phyloP scores from a whole-genome alignment of 2,888 invertebrate genomes.

The Fragum fragum region DNA sequence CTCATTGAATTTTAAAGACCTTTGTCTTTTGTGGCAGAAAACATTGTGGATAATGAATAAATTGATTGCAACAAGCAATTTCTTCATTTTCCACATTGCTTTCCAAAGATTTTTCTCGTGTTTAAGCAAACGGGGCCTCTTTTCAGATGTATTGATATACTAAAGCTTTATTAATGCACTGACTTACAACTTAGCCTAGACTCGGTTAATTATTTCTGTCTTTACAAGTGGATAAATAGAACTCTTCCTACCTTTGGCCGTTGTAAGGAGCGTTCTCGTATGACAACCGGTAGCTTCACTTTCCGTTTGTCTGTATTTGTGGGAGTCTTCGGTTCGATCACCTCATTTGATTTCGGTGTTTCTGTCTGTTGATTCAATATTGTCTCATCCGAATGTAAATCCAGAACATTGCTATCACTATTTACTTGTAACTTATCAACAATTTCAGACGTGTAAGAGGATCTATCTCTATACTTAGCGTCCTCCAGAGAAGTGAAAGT shows the following conservation, averaged over 20 bases:
- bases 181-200: no score
- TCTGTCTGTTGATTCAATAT: background rate
- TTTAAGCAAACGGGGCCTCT: no score
- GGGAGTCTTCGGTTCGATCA: background rate
- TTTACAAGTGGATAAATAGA: no score
- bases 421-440: background rate
- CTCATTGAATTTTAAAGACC: no score
- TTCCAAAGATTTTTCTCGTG: no score
- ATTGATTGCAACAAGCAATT: no score
- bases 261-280: constrained; percentile 13
- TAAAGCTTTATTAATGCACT: no score
- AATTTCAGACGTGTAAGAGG: background rate
- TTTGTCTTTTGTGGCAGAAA: no score
- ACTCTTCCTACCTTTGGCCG: constrained; percentile 23
- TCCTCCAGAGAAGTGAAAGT: constrained; percentile 28
- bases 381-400: background rate
- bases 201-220: no score
- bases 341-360: background rate
- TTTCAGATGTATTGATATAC: no score
- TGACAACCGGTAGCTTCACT: constrained; percentile 23
- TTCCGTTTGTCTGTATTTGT: constrained; percentile 25
- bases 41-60: no score
- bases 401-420: background rate
- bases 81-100: no score
- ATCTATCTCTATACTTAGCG: background rate